These are phyloP conservation scores for Phenganax marumi DNA, from an alignment of 92 coral and sea anemone species.

Conservation along the genomic window DNA sequence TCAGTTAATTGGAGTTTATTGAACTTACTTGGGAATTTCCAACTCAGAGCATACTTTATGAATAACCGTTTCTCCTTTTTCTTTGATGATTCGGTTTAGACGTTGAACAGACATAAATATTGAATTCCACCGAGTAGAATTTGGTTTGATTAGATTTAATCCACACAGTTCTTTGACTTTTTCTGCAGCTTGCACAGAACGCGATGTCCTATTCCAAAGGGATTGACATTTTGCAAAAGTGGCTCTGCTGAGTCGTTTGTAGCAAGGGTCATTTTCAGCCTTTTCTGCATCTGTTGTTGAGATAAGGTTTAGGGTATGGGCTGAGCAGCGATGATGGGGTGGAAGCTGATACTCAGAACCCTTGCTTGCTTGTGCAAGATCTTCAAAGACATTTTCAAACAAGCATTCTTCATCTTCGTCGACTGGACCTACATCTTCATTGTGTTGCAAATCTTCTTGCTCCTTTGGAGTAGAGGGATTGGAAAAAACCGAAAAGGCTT, in stretches of 20 bases:
- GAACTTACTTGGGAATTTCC: not conserved
- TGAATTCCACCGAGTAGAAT: slow-evolving; percentile 29
- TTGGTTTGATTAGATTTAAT: slow-evolving; percentile 26
- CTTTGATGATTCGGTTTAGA: slow-evolving; percentile 18
- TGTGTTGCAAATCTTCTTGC: not conserved
- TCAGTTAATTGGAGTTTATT: not conserved
- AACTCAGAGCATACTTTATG: not conserved
- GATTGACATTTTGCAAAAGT: slow-evolving; percentile 22
- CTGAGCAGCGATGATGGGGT: slow-evolving; percentile 25
- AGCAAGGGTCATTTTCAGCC: slow-evolving; percentile 18
- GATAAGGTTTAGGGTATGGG: slow-evolving; percentile 15
- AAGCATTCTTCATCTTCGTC: slow-evolving; percentile 13
- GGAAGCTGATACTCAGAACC: slow-evolving; percentile 23
- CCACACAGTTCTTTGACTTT: slow-evolving; percentile 20
- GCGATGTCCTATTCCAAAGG: slow-evolving; percentile 25
- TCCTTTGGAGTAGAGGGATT: not conserved
- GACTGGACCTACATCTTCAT: slow-evolving; percentile 6
- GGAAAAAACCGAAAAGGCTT: slow-evolving; percentile 31
- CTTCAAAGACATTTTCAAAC: slow-evolving; percentile 30
- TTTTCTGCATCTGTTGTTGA: slow-evolving; percentile 27
- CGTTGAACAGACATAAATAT: slow-evolving; percentile 30
- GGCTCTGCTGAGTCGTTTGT: slow-evolving; percentile 32
- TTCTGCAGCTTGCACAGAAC: slow-evolving; percentile 24
- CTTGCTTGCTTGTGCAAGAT: not conserved
- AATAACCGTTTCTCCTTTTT: slow-evolving; percentile 18